These are phyloP conservation scores for Coenonympha arcania DNA, from an alignment of 2,888 invertebrate species.

Conservation along the genomic window DNA sequence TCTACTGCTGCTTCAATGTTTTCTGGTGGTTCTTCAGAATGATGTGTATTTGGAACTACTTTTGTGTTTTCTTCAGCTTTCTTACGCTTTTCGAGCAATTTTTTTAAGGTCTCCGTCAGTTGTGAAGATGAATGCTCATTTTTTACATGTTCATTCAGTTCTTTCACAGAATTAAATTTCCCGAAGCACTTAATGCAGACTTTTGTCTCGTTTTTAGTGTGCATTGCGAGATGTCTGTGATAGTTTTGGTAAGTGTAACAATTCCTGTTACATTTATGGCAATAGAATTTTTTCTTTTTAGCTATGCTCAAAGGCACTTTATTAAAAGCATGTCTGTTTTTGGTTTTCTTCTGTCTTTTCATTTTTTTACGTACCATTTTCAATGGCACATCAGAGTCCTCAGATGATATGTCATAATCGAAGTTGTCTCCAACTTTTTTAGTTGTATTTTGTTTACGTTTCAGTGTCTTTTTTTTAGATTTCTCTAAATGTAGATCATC, in stretches of 20 bases:
- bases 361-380: conserved; percentile 29
- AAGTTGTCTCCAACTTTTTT: conserved; percentile 18
- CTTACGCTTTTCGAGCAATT: conserved; percentile 48
- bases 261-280: conserved; percentile 49
- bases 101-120: conserved; percentile 54
- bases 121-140: conserved; percentile 46
- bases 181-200: conserved; percentile 53
- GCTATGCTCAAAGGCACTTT: conserved; percentile 2
- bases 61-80: conserved; percentile 12
- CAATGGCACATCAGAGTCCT: conserved; percentile 47
- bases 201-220: conserved; percentile 40
- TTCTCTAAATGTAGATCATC: neutral
- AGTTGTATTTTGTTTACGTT: neutral
- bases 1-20: neutral
- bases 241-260: conserved; percentile 62
- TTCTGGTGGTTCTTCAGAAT: neutral
- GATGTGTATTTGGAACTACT: neutral
- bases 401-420: conserved; percentile 16
- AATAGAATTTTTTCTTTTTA: conserved; percentile 38
- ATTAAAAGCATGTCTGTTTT: conserved; percentile 11
- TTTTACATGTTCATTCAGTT: conserved; percentile 42
- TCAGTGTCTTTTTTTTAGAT: neutral
- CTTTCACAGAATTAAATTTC: conserved; percentile 39
- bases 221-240: conserved; percentile 52
- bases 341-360: conserved; percentile 9